Percentiles rank a stretch among this genome's conserved stretches.
phyloP scores from a whole-genome alignment of 2,113 vertebrate genomes.

The Bolborhynchus lineola region DNA sequence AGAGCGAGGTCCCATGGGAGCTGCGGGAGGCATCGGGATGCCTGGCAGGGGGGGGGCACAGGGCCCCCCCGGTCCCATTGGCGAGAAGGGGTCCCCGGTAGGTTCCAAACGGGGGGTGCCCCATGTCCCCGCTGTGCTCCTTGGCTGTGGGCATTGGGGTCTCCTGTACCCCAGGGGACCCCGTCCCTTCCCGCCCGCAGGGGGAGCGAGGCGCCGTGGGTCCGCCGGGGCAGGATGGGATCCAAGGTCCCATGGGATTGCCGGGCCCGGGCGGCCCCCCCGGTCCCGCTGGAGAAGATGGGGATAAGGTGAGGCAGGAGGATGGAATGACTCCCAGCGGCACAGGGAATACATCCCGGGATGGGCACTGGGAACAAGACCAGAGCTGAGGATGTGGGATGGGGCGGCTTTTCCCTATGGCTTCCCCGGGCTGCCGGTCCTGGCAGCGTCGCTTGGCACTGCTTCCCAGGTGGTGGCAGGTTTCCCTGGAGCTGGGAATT shows the following conservation, averaged over 20 bases:
- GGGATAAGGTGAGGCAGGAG: constrained; percentile 82
- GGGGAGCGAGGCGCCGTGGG: constrained; percentile 87
- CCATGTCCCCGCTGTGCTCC: background rate
- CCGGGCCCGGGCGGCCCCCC: constrained; percentile 77
- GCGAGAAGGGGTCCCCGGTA: constrained; percentile 91
- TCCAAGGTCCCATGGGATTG: constrained; percentile 78
- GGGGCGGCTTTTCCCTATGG: background rate
- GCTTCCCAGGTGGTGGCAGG: background rate
- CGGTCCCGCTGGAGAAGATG: constrained; percentile 86
- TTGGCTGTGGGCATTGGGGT: background rate
- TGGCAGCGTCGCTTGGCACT: background rate
- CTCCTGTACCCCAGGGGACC: background rate
- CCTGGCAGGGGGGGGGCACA: constrained; percentile 81
- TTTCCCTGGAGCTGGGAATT: background rate
- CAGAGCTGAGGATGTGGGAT: background rate
- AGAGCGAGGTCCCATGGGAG: constrained; percentile 84
- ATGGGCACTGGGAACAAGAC: fast-evolving
- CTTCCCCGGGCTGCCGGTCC: background rate
- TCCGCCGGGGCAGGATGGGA: constrained; percentile 82
- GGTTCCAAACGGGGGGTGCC: background rate
- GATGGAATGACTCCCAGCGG: background rate
- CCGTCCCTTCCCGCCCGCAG: constrained; percentile 31
- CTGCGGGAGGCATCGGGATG: constrained; percentile 85
- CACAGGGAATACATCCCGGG: background rate
- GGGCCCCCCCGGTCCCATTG: constrained; percentile 82